phyloP scores from a whole-genome alignment of 2,888 invertebrate species.

The Acrocera orbiculus region DNA sequence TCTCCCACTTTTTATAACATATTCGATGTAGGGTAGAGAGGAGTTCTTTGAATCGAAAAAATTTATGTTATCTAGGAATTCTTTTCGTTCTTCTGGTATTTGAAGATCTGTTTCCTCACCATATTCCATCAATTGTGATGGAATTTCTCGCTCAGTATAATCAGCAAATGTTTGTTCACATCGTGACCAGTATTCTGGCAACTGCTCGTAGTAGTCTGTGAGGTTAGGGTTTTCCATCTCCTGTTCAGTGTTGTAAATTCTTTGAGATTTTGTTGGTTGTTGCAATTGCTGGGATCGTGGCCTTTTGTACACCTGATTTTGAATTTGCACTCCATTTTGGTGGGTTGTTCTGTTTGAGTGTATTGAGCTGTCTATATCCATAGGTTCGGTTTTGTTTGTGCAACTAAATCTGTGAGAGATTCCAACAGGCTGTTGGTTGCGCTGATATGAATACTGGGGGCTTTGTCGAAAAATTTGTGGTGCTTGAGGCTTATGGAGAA shows the following conservation, averaged over 20 bases:
- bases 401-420: no score
- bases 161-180: no score
- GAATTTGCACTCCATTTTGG: background rate
- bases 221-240: no score
- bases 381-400: background rate
- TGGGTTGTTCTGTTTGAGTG: background rate
- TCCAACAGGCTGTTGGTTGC: no score
- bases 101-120: background rate
- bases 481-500: no score
- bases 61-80: no score
- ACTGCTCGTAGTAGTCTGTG: no score
- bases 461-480: no score
- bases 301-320: background rate
- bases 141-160: background rate
- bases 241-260: background rate
- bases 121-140: background rate
- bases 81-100: no score
- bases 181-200: no score
- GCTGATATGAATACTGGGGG: no score
- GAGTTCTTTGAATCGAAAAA: background rate
- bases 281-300: background rate
- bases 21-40: slow-evolving; percentile 1
- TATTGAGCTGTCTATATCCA: background rate
- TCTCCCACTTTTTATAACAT: background rate
- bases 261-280: background rate